Conservation (phyloP, 2,113 vertebrate genomes). For the Lagopus muta region DNA sequence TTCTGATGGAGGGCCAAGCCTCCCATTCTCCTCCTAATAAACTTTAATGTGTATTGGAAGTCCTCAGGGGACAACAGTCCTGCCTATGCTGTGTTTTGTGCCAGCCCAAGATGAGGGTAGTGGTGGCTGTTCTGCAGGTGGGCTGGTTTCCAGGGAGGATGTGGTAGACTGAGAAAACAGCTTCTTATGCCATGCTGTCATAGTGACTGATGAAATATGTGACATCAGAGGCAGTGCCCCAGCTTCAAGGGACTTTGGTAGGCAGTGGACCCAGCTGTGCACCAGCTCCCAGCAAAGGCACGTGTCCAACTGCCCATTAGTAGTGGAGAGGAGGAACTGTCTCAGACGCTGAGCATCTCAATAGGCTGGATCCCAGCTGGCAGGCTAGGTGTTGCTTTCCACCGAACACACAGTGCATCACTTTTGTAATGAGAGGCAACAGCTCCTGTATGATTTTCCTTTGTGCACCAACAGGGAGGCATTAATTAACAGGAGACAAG, state of each 20-base stretch:
- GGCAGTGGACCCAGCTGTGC: not conserved
- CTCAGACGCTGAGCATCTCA: not conserved
- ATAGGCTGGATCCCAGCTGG: not conserved
- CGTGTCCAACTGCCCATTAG: not conserved
- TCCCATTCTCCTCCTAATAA: not conserved
- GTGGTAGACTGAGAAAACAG: not conserved
- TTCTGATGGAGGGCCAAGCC: not conserved
- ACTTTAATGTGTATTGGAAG: not conserved
- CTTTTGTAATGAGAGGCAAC: not conserved
- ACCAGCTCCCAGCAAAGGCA: not conserved
- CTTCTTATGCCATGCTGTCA: conserved; percentile 7
- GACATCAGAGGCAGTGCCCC: conserved; percentile 44
- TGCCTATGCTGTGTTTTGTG: too few relatives aligned
- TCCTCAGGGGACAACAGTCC: not conserved
- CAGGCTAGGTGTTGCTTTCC: not conserved
- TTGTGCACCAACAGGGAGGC: accelerated
- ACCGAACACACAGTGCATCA: not conserved
- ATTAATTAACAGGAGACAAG: not conserved
- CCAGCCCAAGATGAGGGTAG: not conserved
- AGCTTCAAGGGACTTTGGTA: conserved; percentile 44
- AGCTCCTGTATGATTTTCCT: not conserved
- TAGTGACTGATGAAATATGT: conserved; percentile 62
- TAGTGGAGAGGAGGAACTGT: not conserved
- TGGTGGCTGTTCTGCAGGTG: not conserved
- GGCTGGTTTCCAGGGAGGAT: not conserved